Conservation (phyloP, 2,797 vertebrate species). For the Pseudochaenichthys georgianus region DNA sequence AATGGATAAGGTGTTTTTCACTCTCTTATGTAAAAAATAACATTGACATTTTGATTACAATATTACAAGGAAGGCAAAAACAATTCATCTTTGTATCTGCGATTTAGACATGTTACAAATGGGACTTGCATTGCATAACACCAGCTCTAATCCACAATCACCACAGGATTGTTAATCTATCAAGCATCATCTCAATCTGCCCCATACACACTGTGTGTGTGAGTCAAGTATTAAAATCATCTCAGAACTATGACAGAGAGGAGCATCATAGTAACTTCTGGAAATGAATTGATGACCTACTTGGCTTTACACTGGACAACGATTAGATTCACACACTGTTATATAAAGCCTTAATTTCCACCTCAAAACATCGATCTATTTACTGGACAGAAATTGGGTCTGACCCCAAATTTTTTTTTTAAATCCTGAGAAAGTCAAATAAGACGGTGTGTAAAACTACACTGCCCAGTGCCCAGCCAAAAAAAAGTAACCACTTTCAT, state of each 20-base stretch:
- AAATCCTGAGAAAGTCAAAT: too few species aligned
- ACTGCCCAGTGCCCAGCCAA: too few species aligned
- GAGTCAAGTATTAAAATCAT: conserved; percentile 51
- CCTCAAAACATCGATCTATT: conserved; percentile 9
- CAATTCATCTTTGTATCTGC: conserved; percentile 1
- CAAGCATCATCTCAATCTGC: conserved; percentile 64
- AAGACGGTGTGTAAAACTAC: too few species aligned
- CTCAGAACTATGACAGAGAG: conserved; percentile 59
- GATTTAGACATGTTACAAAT: not conserved
- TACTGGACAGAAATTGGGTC: not conserved
- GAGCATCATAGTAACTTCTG: conserved; percentile 38
- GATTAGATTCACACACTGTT: conserved; percentile 41
- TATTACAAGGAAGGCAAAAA: not conserved
- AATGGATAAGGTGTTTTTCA: conserved; percentile 5
- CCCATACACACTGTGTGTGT: conserved; percentile 11
- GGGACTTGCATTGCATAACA: conserved; percentile 25
- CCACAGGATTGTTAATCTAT: conserved; percentile 53
- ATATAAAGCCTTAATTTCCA: conserved; percentile 29
- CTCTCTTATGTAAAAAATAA: conserved; percentile 14
- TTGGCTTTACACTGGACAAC: conserved; percentile 12
- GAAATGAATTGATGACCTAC: conserved; percentile 47
- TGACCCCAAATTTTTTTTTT: too few species aligned
- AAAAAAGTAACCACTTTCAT: too few species aligned
- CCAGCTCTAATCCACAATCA: conserved; percentile 45
- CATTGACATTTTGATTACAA: not conserved